These are phyloP conservation scores for Perdita meconis DNA, from an alignment of 2,888 invertebrate species.

Conservation along the genomic window DNA sequence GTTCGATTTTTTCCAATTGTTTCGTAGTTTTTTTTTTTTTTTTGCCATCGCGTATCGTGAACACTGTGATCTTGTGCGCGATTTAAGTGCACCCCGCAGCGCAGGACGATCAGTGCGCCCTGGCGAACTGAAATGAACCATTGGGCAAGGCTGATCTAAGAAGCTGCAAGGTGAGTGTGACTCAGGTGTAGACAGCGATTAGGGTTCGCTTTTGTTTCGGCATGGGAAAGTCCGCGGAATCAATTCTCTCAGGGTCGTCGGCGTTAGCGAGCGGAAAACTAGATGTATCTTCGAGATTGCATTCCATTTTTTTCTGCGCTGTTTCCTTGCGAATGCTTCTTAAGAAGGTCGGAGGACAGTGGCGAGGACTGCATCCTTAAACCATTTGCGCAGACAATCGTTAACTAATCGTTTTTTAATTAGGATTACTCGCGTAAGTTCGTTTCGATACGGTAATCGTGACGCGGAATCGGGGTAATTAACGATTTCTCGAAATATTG, in stretches of 20 bases:
- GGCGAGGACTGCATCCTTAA: neutral
- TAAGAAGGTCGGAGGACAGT: neutral
- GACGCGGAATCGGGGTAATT: neutral
- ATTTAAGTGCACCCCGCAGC: conserved; percentile 18
- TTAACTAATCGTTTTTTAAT: neutral
- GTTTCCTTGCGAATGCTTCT: neutral
- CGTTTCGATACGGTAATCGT: neutral
- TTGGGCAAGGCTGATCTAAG: conserved; percentile 65
- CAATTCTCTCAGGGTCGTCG: conserved; percentile 19
- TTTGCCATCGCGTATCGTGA: neutral
- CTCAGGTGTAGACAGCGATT: conserved; percentile 7
- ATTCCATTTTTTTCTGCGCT: neutral
- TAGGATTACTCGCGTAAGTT: neutral
- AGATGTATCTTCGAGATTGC: conserved; percentile 14
- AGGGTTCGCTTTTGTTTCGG: conserved; percentile 15
- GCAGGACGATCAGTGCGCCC: conserved; percentile 45
- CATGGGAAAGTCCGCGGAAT: conserved; percentile 34
- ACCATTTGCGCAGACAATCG: neutral
- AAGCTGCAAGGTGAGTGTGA: conserved; percentile 67
- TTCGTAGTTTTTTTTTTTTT: neutral
- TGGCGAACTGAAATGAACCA: conserved; percentile 64
- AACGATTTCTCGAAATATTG: neutral
- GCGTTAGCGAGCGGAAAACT: neutral
- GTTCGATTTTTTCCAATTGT: neutral
- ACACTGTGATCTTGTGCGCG: conserved; percentile 38